These are phyloP conservation scores for Doris montereyensis DNA, from an alignment of 2,888 invertebrate genomes.

Conservation along the genomic window DNA sequence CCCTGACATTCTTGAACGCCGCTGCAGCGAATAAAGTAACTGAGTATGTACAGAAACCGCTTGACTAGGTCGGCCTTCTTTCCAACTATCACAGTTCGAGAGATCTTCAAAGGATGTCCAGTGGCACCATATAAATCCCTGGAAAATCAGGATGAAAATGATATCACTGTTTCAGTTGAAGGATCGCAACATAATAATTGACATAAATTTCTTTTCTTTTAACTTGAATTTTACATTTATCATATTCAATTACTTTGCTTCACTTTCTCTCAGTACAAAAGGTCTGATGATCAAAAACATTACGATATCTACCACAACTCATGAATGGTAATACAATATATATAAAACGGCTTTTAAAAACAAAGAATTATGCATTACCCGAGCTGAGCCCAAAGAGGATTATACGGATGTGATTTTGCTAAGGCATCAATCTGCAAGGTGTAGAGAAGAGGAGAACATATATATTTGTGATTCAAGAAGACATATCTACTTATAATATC, in stretches of 20 bases:
- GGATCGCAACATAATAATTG: not conserved
- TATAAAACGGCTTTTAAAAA: too few species aligned
- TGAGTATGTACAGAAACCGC: slow-evolving; percentile 83
- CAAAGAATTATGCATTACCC: slow-evolving; percentile 75
- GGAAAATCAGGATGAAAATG: slow-evolving; percentile 45
- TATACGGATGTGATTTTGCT: slow-evolving; percentile 82
- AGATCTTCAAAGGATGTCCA: slow-evolving; percentile 83
- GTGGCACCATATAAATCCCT: slow-evolving; percentile 88
- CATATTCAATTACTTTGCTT: not conserved
- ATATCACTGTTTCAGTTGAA: too few species aligned
- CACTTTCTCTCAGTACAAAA: too few species aligned
- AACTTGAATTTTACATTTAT: too few species aligned
- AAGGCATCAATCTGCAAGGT: slow-evolving; percentile 73
- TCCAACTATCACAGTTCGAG: slow-evolving; percentile 83
- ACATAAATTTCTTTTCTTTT: not conserved
- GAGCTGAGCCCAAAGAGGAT: slow-evolving; percentile 91
- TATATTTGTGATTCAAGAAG: too few species aligned
- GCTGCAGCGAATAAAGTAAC: slow-evolving; percentile 90
- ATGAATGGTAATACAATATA: too few species aligned
- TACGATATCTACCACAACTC: too few species aligned
- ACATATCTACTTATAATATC: too few species aligned
- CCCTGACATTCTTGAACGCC: slow-evolving; percentile 76
- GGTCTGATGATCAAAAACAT: too few species aligned
- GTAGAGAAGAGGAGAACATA: too few species aligned
- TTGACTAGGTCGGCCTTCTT: slow-evolving; percentile 80